Percentiles rank a stretch among this genome's conserved stretches.
phyloP scores from a whole-genome alignment of 2,888 invertebrate species.

The Orchesella flavescens region DNA sequence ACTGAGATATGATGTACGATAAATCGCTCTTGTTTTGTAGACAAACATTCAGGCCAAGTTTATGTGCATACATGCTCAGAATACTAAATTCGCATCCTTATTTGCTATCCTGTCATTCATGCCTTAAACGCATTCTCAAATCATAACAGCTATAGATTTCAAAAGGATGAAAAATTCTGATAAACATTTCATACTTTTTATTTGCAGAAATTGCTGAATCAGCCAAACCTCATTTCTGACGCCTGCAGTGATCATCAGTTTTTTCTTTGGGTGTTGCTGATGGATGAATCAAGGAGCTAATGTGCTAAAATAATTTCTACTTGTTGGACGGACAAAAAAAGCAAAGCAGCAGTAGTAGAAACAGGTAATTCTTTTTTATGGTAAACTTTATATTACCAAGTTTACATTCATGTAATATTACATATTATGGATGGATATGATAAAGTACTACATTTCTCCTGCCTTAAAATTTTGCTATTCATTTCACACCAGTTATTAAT shows the following conservation, averaged over 20 bases:
- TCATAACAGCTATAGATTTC: background rate
- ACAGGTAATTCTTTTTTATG: slow-evolving; percentile 18
- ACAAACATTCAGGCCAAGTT: background rate
- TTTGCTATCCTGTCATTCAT: background rate
- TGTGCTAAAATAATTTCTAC: too few species aligned
- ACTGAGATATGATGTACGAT: background rate
- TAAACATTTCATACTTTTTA: background rate
- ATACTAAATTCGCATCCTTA: background rate
- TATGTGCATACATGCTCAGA: background rate
- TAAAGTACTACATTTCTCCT: background rate
- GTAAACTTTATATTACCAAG: background rate
- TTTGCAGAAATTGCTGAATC: background rate
- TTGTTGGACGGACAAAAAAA: too few species aligned
- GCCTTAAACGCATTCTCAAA: too few species aligned
- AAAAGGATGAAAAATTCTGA: background rate
- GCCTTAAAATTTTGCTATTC: background rate
- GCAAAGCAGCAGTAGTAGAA: background rate
- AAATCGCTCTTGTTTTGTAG: slow-evolving; percentile 3
- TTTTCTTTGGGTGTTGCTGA: background rate
- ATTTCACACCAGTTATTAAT: slow-evolving; percentile 17
- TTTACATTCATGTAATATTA: background rate
- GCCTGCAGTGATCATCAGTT: slow-evolving; percentile 20
- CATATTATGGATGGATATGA: background rate
- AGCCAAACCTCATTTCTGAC: slow-evolving; percentile 6
- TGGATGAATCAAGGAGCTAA: too few species aligned